Conservation (phyloP, 2,113 vertebrate species). For the Caranx melampygus region DNA sequence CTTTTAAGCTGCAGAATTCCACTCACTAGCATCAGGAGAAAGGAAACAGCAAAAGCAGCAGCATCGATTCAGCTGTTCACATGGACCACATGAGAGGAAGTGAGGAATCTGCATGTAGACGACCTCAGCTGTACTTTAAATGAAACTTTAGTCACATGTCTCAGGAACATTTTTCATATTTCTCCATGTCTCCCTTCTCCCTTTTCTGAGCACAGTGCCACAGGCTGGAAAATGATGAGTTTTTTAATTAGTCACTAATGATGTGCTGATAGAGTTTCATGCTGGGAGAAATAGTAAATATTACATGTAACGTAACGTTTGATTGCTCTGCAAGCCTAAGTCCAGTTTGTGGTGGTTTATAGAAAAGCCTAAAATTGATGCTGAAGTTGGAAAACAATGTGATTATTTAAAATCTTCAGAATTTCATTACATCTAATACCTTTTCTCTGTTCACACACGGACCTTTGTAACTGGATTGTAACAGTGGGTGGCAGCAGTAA, state of each 20-base stretch:
- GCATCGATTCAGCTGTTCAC: not conserved
- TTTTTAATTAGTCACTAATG: conserved; percentile 29
- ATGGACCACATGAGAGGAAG: not conserved
- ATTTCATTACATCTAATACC: not conserved
- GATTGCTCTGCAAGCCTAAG: not conserved
- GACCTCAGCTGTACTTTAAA: not conserved
- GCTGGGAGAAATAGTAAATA: not conserved
- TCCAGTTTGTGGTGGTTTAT: not conserved
- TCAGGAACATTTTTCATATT: not conserved
- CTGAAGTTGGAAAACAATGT: not conserved
- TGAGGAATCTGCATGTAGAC: not conserved
- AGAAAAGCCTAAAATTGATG: not conserved
- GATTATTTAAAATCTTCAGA: not conserved
- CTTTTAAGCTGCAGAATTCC: conserved; percentile 26
- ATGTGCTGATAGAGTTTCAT: not conserved
- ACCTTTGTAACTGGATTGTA: conserved; percentile 3
- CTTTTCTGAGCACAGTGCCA: not conserved
- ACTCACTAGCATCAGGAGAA: not conserved
- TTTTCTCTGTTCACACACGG: not conserved
- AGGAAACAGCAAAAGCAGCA: conserved; percentile 1
- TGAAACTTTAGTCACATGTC: not conserved
- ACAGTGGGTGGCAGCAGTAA: conserved; percentile 30
- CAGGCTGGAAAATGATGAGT: conserved; percentile 7
- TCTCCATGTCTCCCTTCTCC: not conserved
- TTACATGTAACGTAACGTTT: not conserved